These are phyloP conservation scores for Chelonia mydas DNA, from an alignment of 2,797 vertebrate species.

Conservation along the genomic window DNA sequence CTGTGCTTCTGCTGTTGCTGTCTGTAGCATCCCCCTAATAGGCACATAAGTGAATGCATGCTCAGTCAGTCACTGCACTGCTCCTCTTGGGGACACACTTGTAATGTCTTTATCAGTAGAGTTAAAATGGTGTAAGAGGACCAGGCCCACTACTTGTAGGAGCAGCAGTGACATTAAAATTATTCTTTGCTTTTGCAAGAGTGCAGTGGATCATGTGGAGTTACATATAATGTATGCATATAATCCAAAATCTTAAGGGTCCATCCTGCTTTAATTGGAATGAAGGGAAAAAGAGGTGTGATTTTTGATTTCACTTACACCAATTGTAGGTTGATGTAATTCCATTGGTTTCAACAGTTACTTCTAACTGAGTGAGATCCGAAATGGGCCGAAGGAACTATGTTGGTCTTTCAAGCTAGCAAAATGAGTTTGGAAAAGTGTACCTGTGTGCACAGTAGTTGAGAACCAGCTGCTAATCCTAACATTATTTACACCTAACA, in stretches of 20 bases:
- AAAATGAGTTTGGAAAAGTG: neutral
- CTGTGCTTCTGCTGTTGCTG: neutral
- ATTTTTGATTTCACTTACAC: neutral
- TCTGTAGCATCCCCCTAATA: neutral
- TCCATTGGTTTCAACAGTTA: neutral
- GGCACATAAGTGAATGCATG: neutral
- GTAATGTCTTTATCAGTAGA: fast-evolving
- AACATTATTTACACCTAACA: neutral
- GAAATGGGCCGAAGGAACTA: neutral
- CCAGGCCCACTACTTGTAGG: neutral
- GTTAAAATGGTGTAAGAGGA: neutral
- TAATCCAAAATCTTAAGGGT: neutral
- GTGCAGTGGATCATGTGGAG: neutral
- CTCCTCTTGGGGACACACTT: neutral
- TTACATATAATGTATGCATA: neutral
- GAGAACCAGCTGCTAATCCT: neutral
- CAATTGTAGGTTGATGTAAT: neutral
- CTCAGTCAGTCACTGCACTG: neutral
- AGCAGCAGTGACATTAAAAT: neutral
- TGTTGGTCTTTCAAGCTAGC: neutral
- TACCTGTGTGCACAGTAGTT: neutral
- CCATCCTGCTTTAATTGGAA: neutral
- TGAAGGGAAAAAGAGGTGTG: neutral
- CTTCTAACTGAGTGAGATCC: neutral
- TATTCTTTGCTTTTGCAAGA: neutral